Percentiles rank a stretch among this genome's conserved stretches.
Conservation (phyloP, 2,797 vertebrate species). For the Bovichtus diacanthus region DNA sequence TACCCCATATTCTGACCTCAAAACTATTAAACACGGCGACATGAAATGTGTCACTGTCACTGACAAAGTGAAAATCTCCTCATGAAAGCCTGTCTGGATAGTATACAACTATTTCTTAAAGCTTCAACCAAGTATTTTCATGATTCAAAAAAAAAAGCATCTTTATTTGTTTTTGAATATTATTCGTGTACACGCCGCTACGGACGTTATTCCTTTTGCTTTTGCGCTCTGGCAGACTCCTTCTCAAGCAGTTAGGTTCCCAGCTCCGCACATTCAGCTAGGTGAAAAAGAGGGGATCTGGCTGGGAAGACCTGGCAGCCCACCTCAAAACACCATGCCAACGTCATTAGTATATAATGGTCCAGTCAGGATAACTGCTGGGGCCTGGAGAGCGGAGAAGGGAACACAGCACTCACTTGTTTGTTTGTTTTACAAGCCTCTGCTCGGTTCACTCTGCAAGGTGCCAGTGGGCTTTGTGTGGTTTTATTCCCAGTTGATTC, state of each 20-base stretch:
- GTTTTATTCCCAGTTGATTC: constrained; percentile 60
- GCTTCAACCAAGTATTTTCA: not conserved
- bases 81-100: not conserved
- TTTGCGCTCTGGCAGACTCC: constrained; percentile 26
- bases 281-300: constrained; percentile 71
- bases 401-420: constrained; percentile 75
- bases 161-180: constrained; percentile 13
- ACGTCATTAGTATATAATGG: constrained; percentile 80
- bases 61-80: constrained; percentile 21
- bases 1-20: constrained; percentile 69
- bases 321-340: constrained; percentile 72
- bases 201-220: constrained; percentile 25
- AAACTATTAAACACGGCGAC: constrained; percentile 42
- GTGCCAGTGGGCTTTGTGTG: constrained; percentile 74
- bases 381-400: constrained; percentile 68
- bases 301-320: constrained; percentile 68
- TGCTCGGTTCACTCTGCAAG: constrained; percentile 67
- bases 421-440: constrained; percentile 80
- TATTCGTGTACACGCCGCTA: constrained; percentile 14
- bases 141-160: constrained; percentile 22
- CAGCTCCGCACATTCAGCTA: constrained; percentile 48
- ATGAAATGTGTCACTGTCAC: constrained; percentile 49
- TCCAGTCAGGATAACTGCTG: constrained; percentile 79
- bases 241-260: constrained; percentile 40
- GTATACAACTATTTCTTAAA: not conserved